Evolutionary conservation across 2,113 vertebrate species (phyloP).

Genomic region (Tragelaphus buxtoni): DNA sequence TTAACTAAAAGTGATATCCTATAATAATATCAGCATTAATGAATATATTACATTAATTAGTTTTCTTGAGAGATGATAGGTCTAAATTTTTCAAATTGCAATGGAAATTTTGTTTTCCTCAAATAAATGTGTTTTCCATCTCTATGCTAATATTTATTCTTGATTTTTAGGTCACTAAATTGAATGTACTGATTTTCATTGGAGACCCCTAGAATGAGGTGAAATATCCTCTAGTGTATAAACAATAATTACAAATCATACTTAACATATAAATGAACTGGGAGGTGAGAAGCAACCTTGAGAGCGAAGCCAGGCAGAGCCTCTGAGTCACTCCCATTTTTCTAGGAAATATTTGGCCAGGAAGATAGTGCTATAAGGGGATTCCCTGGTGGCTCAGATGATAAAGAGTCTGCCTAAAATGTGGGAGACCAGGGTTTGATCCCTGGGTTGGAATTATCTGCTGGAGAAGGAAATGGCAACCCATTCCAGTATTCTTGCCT

Average conservation of each 20-base stretch:
- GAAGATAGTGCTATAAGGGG: background rate
- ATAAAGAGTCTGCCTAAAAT: background rate
- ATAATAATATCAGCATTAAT: background rate
- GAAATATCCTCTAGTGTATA: background rate
- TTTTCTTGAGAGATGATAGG: background rate
- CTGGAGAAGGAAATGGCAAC: background rate
- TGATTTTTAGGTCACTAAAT: background rate
- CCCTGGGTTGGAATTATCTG: rapidly evolving
- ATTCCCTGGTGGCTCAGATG: background rate
- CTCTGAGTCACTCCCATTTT: background rate
- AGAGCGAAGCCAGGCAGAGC: background rate
- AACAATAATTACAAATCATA: background rate
- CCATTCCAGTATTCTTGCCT: background rate
- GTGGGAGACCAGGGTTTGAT: background rate
- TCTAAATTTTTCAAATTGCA: background rate
- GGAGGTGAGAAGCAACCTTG: background rate
- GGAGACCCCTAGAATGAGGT: background rate
- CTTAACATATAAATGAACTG: background rate
- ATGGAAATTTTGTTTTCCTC: background rate
- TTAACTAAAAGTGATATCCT: background rate
- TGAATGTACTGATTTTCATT: background rate
- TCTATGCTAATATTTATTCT: background rate
- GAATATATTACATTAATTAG: background rate
- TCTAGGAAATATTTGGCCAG: background rate
- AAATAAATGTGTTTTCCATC: background rate